Evolutionary conservation across 2,113 vertebrate species (phyloP).

Genomic region (Xenopus laevis): DNA sequence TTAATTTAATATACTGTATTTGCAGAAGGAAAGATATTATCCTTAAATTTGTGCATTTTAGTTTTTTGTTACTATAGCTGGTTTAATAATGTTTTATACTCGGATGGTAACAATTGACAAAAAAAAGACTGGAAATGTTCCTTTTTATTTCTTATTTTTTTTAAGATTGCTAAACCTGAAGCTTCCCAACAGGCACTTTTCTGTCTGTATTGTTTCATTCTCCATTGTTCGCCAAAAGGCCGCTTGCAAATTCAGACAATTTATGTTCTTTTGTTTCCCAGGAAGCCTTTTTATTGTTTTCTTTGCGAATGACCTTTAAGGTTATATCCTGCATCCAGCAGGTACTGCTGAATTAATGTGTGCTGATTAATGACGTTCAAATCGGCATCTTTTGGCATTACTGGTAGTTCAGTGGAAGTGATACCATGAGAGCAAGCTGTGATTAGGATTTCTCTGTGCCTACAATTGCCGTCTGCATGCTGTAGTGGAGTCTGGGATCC

Average conservation of each 20-base stretch:
- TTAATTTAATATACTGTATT: too few species aligned
- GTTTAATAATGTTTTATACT: too few species aligned
- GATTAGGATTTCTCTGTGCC: slow-evolving; percentile 6
- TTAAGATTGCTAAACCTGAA: too few species aligned
- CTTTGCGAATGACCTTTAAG: slow-evolving; percentile 17
- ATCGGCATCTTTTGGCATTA: background rate
- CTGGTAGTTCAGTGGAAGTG: background rate
- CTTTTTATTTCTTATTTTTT: too few species aligned
- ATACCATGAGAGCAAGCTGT: background rate
- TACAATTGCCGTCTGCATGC: slow-evolving; percentile 37
- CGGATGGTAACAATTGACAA: too few species aligned
- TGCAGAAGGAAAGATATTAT: too few species aligned
- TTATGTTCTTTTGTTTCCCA: background rate
- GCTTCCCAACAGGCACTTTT: too few species aligned
- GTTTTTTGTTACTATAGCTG: too few species aligned
- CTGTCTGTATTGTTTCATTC: too few species aligned
- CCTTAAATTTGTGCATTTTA: too few species aligned
- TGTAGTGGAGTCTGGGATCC: slow-evolving; percentile 46
- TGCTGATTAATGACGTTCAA: background rate
- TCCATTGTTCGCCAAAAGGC: too few species aligned
- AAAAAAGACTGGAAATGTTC: too few species aligned
- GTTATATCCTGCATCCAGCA: background rate
- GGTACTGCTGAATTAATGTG: background rate
- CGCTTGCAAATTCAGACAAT: background rate
- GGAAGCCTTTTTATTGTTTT: background rate